Evolutionary conservation across 2,797 vertebrate species (phyloP).

Genomic region (Sternotherus odoratus): DNA sequence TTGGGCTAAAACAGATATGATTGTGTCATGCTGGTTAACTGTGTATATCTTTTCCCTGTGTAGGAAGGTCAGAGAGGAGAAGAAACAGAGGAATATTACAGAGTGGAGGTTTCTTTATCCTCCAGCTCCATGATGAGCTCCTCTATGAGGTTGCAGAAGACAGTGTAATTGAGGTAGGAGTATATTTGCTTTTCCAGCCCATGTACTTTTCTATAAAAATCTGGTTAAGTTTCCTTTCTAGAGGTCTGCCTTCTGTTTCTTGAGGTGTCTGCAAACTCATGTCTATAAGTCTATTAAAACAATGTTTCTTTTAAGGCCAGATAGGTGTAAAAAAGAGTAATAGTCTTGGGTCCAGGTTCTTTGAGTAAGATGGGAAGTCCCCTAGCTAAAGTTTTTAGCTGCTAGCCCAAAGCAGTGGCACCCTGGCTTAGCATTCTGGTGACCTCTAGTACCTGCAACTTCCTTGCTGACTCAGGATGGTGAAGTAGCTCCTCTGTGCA

Average conservation of each 20-base stretch:
- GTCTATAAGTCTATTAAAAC: not conserved
- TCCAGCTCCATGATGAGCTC: constrained; percentile 98
- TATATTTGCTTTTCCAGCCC: not conserved
- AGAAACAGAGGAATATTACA: constrained; percentile 62
- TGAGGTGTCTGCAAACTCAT: not conserved
- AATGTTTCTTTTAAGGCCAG: not conserved
- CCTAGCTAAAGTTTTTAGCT: not conserved
- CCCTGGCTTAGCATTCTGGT: not conserved
- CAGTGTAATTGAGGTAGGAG: constrained; percentile 89
- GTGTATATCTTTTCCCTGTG: not conserved
- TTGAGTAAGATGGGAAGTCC: not conserved
- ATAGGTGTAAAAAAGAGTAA: not conserved
- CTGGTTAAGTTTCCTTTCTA: not conserved
- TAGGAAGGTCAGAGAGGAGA: constrained; percentile 70
- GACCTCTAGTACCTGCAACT: not conserved
- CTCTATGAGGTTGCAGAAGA: constrained; percentile 95
- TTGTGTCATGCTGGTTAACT: not conserved
- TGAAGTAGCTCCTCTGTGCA: not conserved
- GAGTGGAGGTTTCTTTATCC: constrained; percentile 91
- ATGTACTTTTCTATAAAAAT: fast-evolving
- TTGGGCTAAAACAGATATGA: not conserved
- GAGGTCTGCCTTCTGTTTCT: not conserved
- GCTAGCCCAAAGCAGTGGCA: not conserved
- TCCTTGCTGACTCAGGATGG: not conserved
- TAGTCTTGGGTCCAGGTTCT: not conserved